Evolutionary conservation across 2,113 vertebrate genomes (phyloP).

Genomic region (Lutjanus erythropterus): DNA sequence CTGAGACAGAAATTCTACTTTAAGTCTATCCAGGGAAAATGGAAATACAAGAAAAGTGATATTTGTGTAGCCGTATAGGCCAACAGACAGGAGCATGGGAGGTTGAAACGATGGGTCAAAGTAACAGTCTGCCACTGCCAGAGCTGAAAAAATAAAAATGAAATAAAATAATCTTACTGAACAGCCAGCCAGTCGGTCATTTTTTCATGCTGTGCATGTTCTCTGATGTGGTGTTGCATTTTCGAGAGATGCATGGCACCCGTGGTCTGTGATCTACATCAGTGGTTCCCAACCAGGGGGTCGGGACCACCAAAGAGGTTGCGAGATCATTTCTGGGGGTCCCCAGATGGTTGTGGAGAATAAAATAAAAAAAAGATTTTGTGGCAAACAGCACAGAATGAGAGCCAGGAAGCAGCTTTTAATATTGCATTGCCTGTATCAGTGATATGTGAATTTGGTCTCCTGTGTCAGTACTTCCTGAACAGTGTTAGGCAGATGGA

Average conservation of each 20-base stretch:
- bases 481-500: too few relatives aligned
- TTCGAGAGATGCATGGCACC: constrained; percentile 4
- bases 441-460: too few relatives aligned
- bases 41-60: neutral
- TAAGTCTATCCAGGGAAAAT: constrained; percentile 7
- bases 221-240: constrained; percentile 10
- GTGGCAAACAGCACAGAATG: too few relatives aligned
- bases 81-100: neutral
- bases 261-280: constrained; percentile 22
- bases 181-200: constrained; percentile 5
- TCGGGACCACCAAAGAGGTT: too few relatives aligned
- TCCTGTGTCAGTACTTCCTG: too few relatives aligned
- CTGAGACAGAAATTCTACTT: constrained; percentile 27
- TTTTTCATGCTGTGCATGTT: neutral
- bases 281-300: too few relatives aligned
- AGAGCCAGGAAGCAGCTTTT: too few relatives aligned
- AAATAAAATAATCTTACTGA: constrained; percentile 9
- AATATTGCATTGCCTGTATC: too few relatives aligned
- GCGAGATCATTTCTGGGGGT: too few relatives aligned
- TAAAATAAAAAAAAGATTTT: too few relatives aligned
- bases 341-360: too few relatives aligned
- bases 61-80: neutral
- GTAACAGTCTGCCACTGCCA: neutral
- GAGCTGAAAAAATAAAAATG: neutral
- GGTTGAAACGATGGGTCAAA: constrained; percentile 18